Base-by-base conservation (phyloP, 2,888 invertebrate species). In the Gortyna flavago region DNA sequence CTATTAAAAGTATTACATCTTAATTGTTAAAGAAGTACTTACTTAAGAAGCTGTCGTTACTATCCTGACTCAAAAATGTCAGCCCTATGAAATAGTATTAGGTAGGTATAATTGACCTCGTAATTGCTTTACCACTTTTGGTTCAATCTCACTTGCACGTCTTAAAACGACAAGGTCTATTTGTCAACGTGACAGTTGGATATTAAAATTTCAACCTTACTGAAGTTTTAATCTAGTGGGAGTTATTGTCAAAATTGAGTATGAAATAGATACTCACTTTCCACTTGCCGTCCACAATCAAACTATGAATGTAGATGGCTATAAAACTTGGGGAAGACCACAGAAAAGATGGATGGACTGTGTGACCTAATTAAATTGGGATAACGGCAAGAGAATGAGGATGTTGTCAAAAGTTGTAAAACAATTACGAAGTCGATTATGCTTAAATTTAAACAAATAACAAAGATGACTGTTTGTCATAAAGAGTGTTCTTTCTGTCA, bases 1-100 rank as follows among this genome's bases (percentile, higher is more conserved):
- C 70, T 84, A 38, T 66, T 54, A n/a, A 62, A 81, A 87, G 74
- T 85, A 85, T 84, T 83, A 72, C 29, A 8, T 16, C 29, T 13
- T 72, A n/a, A 32, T 38, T 54, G 21, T 59, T 73, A 35, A 59
- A 51, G 51, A 44, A 68, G 44, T 68, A 80, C 41, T 18, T 48
- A 21, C 48, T 72, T 48, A 13, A 13, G 3, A 48, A 65, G n/a
- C 35, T 75, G 7, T 29, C 21, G 0, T 9, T 21, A 16, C 1
- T 18, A 25, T 32, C 1, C 4, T 0, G 29, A 35, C 29, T 61
- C 4, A 13, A n/a, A 44, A 74, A 59, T 29, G 3, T 67, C 13
- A 29, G 29, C 41, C 2, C 7, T 29, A 21, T 32, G 59, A 59
- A 59, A 29, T 59, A 59, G 29, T 59, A 29, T 29, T 29, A 29